These are phyloP conservation scores for Pimephales promelas DNA, from an alignment of 2,113 vertebrate species.

Conservation along the genomic window DNA sequence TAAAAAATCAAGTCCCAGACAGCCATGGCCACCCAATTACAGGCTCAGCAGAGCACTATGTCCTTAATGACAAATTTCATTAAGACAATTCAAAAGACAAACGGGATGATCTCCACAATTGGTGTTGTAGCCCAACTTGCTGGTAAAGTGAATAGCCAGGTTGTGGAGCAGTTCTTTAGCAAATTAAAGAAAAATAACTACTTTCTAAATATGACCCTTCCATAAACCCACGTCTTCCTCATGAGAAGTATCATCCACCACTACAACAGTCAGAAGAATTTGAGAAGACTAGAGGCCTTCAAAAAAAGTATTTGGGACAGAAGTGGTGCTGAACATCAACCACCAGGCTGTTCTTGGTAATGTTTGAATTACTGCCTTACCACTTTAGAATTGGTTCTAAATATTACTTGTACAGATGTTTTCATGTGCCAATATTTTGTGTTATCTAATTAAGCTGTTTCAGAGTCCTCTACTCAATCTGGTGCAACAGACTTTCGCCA, in stretches of 20 bases:
- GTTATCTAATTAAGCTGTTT: too few species aligned
- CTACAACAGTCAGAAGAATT: slow-evolving; percentile 6
- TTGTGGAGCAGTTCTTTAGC: slow-evolving; percentile 45
- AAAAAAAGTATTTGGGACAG: background rate
- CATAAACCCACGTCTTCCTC: slow-evolving; percentile 7
- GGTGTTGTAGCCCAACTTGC: slow-evolving; percentile 41
- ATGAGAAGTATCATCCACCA: background rate
- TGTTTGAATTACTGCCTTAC: too few species aligned
- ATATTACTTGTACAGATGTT: too few species aligned
- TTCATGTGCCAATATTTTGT: too few species aligned
- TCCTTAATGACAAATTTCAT: too few species aligned
- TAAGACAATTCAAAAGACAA: slow-evolving; percentile 50
- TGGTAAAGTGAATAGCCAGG: slow-evolving; percentile 44
- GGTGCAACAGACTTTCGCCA: too few species aligned
- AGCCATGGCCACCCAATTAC: too few species aligned
- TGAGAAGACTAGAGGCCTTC: slow-evolving; percentile 1
- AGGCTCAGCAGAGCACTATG: too few species aligned
- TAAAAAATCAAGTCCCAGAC: too few species aligned
- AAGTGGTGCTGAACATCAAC: background rate
- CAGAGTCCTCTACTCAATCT: too few species aligned
- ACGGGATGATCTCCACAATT: slow-evolving; percentile 38
- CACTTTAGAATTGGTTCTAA: too few species aligned
- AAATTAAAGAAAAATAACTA: slow-evolving; percentile 33
- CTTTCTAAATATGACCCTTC: slow-evolving; percentile 24
- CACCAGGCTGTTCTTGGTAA: background rate